phyloP scores from a whole-genome alignment of 2,797 vertebrate species.

The Xenopus petersii region DNA sequence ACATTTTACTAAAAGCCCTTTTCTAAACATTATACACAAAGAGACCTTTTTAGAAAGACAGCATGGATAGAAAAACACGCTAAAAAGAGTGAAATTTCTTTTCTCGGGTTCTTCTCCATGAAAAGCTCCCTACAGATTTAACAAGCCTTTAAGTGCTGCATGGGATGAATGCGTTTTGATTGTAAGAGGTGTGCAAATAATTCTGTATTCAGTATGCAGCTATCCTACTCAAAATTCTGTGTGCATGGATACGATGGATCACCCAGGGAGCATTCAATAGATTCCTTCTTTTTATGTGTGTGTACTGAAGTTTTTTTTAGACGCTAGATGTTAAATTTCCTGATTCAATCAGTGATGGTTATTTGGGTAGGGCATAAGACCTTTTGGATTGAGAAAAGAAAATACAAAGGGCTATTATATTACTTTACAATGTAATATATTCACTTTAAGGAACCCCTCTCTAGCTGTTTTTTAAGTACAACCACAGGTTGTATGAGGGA shows the following conservation, averaged over 20 bases:
- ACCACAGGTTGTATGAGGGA: no score
- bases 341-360: no score
- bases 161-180: slow-evolving; percentile 43
- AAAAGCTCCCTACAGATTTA: slow-evolving; percentile 42
- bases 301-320: no score
- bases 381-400: no score
- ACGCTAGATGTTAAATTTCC: no score
- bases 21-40: slow-evolving; percentile 32
- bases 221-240: slow-evolving; percentile 4
- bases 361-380: no score
- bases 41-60: slow-evolving; percentile 37
- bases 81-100: slow-evolving; percentile 31
- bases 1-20: slow-evolving; percentile 28
- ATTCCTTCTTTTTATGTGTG: neutral
- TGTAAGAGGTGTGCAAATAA: slow-evolving; percentile 30
- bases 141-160: slow-evolving; percentile 28
- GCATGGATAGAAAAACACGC: slow-evolving; percentile 35
- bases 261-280: slow-evolving; percentile 26
- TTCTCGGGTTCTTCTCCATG: slow-evolving; percentile 13
- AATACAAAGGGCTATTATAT: no score
- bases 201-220: slow-evolving; percentile 27
- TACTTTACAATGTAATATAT: no score
- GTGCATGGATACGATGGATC: slow-evolving; percentile 19
- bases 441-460: no score
- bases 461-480: no score